These are phyloP conservation scores for Karalla daura DNA, from an alignment of 2,797 vertebrate species.

Conservation along the genomic window DNA sequence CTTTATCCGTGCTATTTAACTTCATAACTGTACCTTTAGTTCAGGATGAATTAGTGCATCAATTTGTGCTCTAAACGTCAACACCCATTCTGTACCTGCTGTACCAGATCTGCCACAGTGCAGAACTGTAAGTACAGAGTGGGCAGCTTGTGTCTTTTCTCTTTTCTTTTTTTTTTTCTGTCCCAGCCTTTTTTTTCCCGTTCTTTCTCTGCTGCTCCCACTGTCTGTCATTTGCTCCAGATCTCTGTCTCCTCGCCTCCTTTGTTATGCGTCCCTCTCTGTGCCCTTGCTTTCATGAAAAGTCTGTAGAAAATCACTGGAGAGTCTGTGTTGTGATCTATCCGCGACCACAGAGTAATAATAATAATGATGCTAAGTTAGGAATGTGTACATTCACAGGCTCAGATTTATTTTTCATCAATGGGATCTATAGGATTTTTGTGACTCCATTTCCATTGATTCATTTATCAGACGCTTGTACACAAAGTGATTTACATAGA, in stretches of 20 bases:
- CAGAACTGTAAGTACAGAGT: slow-evolving; percentile 2
- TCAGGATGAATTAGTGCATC: background rate
- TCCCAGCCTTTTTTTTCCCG: background rate
- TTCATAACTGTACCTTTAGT: background rate
- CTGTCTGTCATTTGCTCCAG: background rate
- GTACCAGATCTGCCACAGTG: background rate
- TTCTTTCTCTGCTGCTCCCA: slow-evolving; percentile 6
- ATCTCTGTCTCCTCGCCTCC: background rate
- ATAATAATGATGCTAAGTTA: too few relatives aligned
- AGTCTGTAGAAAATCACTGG: background rate
- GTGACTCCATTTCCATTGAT: too few relatives aligned
- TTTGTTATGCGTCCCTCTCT: background rate
- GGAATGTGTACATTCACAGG: too few relatives aligned
- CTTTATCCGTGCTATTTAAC: background rate
- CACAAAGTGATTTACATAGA: too few relatives aligned
- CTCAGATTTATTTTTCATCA: too few relatives aligned
- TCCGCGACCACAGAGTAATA: too few relatives aligned
- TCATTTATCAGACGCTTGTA: too few relatives aligned
- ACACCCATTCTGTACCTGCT: background rate
- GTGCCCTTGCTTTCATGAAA: background rate
- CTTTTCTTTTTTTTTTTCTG: too few relatives aligned
- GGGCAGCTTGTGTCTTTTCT: slow-evolving; percentile 1
- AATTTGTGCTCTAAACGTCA: background rate
- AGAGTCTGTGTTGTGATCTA: too few relatives aligned
- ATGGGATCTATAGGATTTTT: too few relatives aligned